These are phyloP conservation scores for Stigmatopora nigra DNA, from an alignment of 2,113 vertebrate genomes.

Conservation along the genomic window DNA sequence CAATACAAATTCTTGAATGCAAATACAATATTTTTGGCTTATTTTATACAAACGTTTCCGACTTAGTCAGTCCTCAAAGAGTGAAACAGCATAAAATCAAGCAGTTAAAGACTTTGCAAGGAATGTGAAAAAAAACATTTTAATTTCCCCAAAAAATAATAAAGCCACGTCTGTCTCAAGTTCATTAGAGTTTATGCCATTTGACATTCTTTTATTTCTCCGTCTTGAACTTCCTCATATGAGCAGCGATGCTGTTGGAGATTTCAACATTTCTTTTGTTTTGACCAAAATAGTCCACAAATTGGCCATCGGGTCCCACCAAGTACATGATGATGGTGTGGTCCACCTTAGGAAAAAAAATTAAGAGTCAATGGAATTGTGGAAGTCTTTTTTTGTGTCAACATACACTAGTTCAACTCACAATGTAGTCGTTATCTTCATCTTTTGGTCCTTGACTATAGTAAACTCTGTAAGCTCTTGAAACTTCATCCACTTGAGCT, in stretches of 20 bases:
- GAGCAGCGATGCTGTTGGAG: slow-evolving; percentile 71
- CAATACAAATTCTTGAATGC: too few relatives aligned
- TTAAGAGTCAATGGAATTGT: not conserved
- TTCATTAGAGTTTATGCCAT: not conserved
- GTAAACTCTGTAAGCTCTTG: slow-evolving; percentile 87
- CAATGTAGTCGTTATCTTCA: slow-evolving; percentile 94
- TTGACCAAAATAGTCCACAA: slow-evolving; percentile 91
- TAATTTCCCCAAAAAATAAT: not conserved
- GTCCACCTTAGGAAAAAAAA: slow-evolving; percentile 75
- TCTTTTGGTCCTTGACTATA: slow-evolving; percentile 95
- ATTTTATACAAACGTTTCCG: too few relatives aligned
- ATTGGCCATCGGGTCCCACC: slow-evolving; percentile 83
- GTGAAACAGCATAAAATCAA: not conserved
- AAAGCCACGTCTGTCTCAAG: not conserved
- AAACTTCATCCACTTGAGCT: slow-evolving; percentile 76
- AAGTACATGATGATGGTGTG: slow-evolving; percentile 99
- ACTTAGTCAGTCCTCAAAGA: too few relatives aligned
- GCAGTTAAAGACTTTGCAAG: not conserved
- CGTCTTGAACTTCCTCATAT: slow-evolving; percentile 80
- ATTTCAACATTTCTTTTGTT: slow-evolving; percentile 86
- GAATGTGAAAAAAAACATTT: not conserved
- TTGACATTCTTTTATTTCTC: slow-evolving; percentile 31
- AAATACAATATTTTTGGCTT: too few relatives aligned
- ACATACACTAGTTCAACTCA: slow-evolving; percentile 64
- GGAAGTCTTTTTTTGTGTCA: not conserved